A percentile compares a stretch with the other conserved stretches of the same genome.
phyloP scores from a whole-genome alignment of 1,140 invertebrate species.

The Pogonomyrmex barbatus region DNA sequence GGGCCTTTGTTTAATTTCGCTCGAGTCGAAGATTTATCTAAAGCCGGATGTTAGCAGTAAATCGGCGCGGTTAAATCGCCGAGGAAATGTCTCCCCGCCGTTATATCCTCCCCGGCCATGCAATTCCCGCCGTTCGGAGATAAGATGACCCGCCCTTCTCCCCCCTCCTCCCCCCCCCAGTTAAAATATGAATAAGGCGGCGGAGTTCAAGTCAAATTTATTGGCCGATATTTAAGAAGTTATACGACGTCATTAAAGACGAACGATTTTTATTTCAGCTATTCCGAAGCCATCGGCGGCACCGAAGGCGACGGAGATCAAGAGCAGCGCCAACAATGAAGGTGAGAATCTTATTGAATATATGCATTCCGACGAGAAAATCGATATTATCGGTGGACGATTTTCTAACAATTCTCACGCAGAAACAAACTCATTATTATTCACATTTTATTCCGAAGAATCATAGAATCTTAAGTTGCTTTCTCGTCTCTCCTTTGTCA shows the following conservation, averaged over 20 bases:
- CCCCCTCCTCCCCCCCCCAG: background rate
- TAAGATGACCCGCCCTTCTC: constrained; percentile 33
- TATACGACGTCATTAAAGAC: constrained; percentile 53
- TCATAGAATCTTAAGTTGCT: constrained; percentile 9
- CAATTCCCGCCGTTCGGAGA: constrained; percentile 33
- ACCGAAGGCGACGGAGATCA: constrained; percentile 89
- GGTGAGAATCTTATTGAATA: constrained; percentile 85
- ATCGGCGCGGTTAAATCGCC: constrained; percentile 61
- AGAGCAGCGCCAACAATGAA: constrained; percentile 89
- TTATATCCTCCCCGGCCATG: background rate
- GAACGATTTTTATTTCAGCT: constrained; percentile 86
- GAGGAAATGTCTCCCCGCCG: constrained; percentile 9
- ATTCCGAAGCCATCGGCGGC: constrained; percentile 89
- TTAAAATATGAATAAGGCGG: constrained; percentile 57
- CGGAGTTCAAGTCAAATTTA: constrained; percentile 48
- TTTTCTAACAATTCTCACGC: constrained; percentile 53
- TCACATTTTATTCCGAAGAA: constrained; percentile 53
- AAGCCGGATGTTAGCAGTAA: constrained; percentile 47
- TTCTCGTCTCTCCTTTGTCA: background rate
- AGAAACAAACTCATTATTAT: constrained; percentile 60
- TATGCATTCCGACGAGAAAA: constrained; percentile 51
- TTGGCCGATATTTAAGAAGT: constrained; percentile 57
- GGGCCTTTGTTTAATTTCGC: constrained; percentile 55
- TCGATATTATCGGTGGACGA: constrained; percentile 59
- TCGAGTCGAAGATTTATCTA: constrained; percentile 60